Conservation (phyloP, 2,113 vertebrate genomes). For the Amphilophus citrinellus region DNA sequence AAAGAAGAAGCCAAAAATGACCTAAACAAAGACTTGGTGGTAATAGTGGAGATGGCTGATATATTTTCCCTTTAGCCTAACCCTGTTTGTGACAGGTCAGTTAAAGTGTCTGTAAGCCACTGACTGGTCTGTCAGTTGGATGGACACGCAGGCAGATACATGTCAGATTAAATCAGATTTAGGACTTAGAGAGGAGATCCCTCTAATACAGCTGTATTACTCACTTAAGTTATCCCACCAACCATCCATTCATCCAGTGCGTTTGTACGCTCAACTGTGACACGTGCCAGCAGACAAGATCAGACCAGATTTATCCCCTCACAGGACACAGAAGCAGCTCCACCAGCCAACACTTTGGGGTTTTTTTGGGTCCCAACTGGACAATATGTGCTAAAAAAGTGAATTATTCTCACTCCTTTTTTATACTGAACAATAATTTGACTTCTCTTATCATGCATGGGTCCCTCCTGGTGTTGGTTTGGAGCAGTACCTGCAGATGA, state of each 20-base stretch:
- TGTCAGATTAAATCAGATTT: slow-evolving; percentile 45
- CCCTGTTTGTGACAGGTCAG: neutral
- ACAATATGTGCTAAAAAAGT: neutral
- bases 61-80: neutral
- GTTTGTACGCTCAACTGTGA: slow-evolving; percentile 9
- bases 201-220: slow-evolving; percentile 20
- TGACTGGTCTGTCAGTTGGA: neutral
- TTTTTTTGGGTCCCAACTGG: neutral
- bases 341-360: neutral
- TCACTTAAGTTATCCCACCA: neutral
- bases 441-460: slow-evolving; percentile 8
- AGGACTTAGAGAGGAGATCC: neutral
- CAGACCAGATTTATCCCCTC: neutral
- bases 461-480: neutral
- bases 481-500: neutral
- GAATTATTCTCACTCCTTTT: too few species aligned
- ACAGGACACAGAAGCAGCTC: neutral
- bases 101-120: neutral
- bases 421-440: neutral
- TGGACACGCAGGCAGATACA: neutral
- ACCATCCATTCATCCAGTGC: neutral
- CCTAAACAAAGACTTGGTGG: neutral
- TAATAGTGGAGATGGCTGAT: neutral
- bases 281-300: slow-evolving; percentile 20
- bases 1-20: neutral